phyloP scores from a whole-genome alignment of 2,113 vertebrate genomes.

The Sialia sialis region DNA sequence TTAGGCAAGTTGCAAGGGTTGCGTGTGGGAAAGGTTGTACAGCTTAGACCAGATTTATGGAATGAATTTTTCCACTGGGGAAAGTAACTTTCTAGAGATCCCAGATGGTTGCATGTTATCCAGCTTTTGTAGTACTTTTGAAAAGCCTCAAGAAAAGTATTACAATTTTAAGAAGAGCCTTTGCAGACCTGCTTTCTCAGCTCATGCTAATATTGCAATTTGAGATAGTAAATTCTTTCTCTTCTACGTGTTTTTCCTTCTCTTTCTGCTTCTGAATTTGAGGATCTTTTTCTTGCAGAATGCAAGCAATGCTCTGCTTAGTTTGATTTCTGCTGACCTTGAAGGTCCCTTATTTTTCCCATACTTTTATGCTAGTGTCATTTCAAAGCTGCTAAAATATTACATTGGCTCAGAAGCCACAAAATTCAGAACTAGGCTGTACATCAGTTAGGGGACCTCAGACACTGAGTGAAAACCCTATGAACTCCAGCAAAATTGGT shows the following conservation, averaged over 20 bases:
- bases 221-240: not conserved
- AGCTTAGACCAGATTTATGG: slow-evolving; percentile 9
- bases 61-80: not conserved
- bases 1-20: not conserved
- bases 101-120: not conserved
- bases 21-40: not conserved
- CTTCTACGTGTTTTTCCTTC: accelerated
- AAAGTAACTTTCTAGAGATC: slow-evolving; percentile 6
- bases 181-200: not conserved
- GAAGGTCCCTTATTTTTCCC: not conserved
- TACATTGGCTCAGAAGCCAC: not conserved
- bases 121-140: not conserved
- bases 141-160: not conserved
- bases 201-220: not conserved
- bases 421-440: not conserved
- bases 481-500: not conserved
- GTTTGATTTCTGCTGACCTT: not conserved
- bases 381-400: not conserved
- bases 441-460: not conserved
- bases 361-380: not conserved
- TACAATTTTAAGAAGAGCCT: not conserved
- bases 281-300: not conserved
- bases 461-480: not conserved
- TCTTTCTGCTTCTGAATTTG: not conserved
- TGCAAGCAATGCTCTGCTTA: not conserved